These are phyloP conservation scores for Heterodera schachtii DNA, from an alignment of 1,140 invertebrate species.

Conservation along the genomic window DNA sequence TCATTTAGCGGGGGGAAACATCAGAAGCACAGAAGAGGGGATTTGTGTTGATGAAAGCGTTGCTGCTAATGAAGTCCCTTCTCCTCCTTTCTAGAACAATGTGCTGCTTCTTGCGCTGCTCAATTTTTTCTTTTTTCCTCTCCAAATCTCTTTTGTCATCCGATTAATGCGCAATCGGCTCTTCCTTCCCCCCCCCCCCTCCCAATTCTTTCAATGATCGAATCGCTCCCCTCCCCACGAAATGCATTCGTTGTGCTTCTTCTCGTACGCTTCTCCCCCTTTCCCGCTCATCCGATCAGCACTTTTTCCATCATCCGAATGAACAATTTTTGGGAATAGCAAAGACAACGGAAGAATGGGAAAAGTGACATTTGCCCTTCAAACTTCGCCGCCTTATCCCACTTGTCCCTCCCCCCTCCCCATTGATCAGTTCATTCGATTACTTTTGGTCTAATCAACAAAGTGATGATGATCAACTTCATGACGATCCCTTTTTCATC, in stretches of 20 bases:
- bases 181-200: background rate
- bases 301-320: background rate
- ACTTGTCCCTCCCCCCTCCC: background rate
- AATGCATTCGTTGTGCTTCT: background rate
- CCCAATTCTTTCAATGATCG: background rate
- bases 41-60: too few species aligned
- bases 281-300: background rate
- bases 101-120: background rate
- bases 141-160: background rate
- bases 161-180: constrained; percentile 11
- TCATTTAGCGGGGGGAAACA: background rate
- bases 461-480: background rate
- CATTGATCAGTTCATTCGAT: background rate
- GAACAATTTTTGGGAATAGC: background rate
- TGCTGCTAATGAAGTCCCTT: background rate
- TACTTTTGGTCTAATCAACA: background rate
- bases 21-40: background rate
- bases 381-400: background rate
- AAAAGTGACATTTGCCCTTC: background rate
- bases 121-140: background rate
- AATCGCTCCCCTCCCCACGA: background rate
- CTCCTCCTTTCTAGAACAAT: background rate
- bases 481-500: too few species aligned
- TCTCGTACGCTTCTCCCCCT: background rate
- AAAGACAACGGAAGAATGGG: background rate